Evolutionary conservation across 64 coral and sea anemone species (phyloP), one percentile per base, ranked within the genome.

Genomic region (Porites australiensis): DNA sequence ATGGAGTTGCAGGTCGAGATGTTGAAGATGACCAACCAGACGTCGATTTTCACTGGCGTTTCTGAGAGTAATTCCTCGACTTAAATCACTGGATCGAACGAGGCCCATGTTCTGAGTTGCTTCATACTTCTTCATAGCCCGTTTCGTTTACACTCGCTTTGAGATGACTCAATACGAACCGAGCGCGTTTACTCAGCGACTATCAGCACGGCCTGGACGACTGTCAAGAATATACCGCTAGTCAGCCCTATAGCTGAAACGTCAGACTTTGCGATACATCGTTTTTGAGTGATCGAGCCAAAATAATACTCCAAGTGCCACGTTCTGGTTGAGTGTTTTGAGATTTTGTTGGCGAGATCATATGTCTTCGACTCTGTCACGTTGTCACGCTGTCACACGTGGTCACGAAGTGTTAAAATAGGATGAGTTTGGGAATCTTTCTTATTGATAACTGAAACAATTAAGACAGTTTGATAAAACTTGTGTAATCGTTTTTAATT

Each of bases 31-130:
- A 10, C 95, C 92, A 13, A 81, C 92, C 0, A 98, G 82, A 6
- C 88, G 70, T 64, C 83, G 86, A 61, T 98, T 88, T 55, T 90
- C 95, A 11, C 68, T 83, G 4, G 95, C 91, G 65, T 98, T 98
- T 71, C 92, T 69, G 4, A 98, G 19, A 15, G 95, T 91, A 54
- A 98, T 98, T 15, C 80, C 92, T 66, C 72, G 61, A 16, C 95
- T 85, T 13, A 90, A 79, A 87, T 98, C 95, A 59, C 92, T 98
- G 6, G 60, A 23, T 9, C 88, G 66, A 47, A 94, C 76, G 4
- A 91, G 16, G 23, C 92, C 88, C 13, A 75, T 64, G 37, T 88
- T 18, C 55, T 90, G 88, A 4, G 77, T 60, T 49, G 85, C 44
- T 18, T 96, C 79, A 52, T 70, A 78, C 69, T 77, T 91, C 77